Base-by-base conservation (phyloP, 2,888 invertebrate species). In the Athalia rosae region DNA sequence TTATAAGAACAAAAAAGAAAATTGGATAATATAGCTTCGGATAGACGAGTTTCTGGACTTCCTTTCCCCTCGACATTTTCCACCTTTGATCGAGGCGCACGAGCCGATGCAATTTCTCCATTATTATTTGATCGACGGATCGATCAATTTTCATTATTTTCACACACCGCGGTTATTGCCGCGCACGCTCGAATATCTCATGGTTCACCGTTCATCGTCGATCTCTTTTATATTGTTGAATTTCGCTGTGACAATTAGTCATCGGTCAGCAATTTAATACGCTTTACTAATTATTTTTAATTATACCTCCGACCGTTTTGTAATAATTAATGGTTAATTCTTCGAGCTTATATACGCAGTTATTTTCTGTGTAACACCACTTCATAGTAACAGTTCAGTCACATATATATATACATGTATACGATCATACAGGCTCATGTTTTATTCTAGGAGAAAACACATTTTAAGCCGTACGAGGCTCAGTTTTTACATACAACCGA, bases 241-340 rank as follows among this genome's bases (percentile, higher is more conserved):
- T 28, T 28, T 28, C 28, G 28, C 28, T 28, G 28, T 28, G 28
- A 28, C 28, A 28, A 28, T 28, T 28, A 28, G 28, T 7, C 43
- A 13, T 4, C 41, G 59, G 8, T 48, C 67, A 53, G 53, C 8
- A 45, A 28, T 67, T 28, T 41, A 53, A 67, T 50, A 50, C 67
- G 67, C 67, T 48, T 67, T 67, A 67, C 53, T 67, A 67, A 67
- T 67, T 67, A 67, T 67, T 67, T 67, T 67, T 67, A 67, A 67
- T 67, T 67, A 53, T 53, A 67, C 67, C 28, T n/a, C 11, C 4
- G 50, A 6, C 3, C 48, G 50, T 67, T 50, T 28, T 67, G 66
- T 15, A 7, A 66, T 66, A 43, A 66, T 66, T 66, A 48, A 66
- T 9, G 58, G 58, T 58, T 8, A 43, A 41, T 28, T 47, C 28